Evolutionary conservation across 2,888 invertebrate species (phyloP).

Genomic region (Macrophya alboannulata): DNA sequence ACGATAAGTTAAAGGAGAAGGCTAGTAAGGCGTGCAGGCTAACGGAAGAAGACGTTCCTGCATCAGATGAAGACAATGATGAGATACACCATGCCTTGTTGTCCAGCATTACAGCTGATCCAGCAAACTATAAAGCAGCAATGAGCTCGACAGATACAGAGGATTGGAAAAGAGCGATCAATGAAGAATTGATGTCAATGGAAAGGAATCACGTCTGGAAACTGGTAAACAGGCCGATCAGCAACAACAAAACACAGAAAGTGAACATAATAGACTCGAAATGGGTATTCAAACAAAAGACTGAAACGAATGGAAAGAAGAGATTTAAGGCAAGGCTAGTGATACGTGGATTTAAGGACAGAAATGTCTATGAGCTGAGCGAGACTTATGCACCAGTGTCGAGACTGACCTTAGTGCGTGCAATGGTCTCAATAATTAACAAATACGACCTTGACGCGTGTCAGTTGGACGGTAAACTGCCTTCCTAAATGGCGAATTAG

Average conservation of each 20-base stretch:
- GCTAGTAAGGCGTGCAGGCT: no score
- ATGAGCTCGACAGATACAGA: conserved; percentile 56
- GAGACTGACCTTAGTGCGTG: conserved; percentile 58
- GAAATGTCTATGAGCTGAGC: conserved; percentile 58
- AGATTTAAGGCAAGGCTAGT: conserved; percentile 59
- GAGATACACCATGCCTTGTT: conserved; percentile 24
- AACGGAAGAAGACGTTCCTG: not conserved
- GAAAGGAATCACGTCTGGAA: conserved; percentile 62
- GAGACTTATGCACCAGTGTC: conserved; percentile 64
- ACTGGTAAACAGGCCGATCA: conserved; percentile 57
- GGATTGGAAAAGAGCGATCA: conserved; percentile 59
- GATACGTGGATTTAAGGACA: conserved; percentile 60
- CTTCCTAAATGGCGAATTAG: conserved; percentile 31
- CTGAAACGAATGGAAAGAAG: conserved; percentile 31
- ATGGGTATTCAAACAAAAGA: conserved; percentile 61
- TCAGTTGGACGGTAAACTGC: conserved; percentile 59
- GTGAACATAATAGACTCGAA: conserved; percentile 58
- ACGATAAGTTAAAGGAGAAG: not conserved
- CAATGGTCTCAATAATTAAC: conserved; percentile 58
- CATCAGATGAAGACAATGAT: not conserved
- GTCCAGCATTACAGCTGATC: conserved; percentile 58
- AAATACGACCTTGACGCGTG: conserved; percentile 51
- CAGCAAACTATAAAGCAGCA: conserved; percentile 60
- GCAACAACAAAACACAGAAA: not conserved
- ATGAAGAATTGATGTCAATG: conserved; percentile 62